Conservation (phyloP, 2,888 invertebrate species). For the Xylota sylvarum region DNA sequence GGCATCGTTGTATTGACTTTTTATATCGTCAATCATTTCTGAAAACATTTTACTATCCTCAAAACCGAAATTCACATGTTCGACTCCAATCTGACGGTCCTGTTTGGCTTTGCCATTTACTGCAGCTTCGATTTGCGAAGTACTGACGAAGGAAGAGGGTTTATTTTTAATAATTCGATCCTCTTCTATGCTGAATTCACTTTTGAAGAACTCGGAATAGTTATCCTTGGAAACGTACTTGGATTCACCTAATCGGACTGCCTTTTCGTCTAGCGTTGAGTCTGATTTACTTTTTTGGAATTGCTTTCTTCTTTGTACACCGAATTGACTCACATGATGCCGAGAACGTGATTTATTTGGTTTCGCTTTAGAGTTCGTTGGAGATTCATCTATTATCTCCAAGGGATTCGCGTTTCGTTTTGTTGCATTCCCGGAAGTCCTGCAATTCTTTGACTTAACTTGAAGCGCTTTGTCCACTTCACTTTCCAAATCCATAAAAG, state of each 20-base stretch:
- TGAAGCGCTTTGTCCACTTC: conserved; percentile 78
- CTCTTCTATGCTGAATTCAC: conserved; percentile 80
- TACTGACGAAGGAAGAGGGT: conserved; percentile 74
- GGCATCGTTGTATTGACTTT: conserved; percentile 8
- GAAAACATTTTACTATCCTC: conserved; percentile 54
- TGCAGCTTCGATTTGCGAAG: conserved; percentile 79
- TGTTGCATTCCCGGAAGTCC: conserved; percentile 18
- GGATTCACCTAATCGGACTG: neutral
- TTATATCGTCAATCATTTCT: conserved; percentile 48
- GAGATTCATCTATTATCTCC: conserved; percentile 82
- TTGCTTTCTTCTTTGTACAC: conserved; percentile 59
- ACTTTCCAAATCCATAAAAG: conserved; percentile 82
- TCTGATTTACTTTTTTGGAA: conserved; percentile 80
- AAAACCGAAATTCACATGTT: conserved; percentile 26
- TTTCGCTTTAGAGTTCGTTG: conserved; percentile 77
- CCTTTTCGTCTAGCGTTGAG: conserved; percentile 73
- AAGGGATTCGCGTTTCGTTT: conserved; percentile 40
- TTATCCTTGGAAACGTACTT: conserved; percentile 34
- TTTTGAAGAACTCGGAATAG: conserved; percentile 81
- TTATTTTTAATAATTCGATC: conserved; percentile 32
- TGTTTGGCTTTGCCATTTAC: conserved; percentile 48
- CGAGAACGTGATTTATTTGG: conserved; percentile 75
- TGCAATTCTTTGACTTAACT: conserved; percentile 30
- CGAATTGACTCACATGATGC: conserved; percentile 32
- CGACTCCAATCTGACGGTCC: neutral